phyloP scores from a whole-genome alignment of 2,888 invertebrate species.

The Orchesella flavescens region DNA sequence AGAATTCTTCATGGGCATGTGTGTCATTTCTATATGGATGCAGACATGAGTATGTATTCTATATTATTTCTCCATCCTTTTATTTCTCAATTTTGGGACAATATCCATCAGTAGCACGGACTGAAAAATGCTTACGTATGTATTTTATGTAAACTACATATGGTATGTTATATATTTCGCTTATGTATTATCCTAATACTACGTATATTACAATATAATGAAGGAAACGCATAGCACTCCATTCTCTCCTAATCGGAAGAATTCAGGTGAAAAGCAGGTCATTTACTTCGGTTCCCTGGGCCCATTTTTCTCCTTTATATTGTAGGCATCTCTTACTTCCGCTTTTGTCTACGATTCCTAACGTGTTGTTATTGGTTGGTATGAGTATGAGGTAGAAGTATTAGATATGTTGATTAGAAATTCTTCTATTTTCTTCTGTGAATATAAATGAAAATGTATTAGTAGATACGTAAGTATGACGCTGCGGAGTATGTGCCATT shows the following conservation, averaged over 20 bases:
- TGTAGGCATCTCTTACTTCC: not conserved
- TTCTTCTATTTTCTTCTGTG: constrained; percentile 17
- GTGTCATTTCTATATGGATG: not conserved
- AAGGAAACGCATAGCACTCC: too few species aligned
- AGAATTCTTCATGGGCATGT: not conserved
- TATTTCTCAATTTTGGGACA: not conserved
- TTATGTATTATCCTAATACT: too few species aligned
- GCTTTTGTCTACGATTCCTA: too few species aligned
- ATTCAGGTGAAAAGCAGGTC: constrained; percentile 37
- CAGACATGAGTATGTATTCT: not conserved
- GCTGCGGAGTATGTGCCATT: too few species aligned
- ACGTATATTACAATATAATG: too few species aligned
- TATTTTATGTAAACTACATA: constrained; percentile 1
- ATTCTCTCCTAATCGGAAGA: constrained; percentile 9
- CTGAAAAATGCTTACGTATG: not conserved
- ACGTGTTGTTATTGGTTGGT: too few species aligned
- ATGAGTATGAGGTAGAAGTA: too few species aligned
- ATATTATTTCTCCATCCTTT: not conserved
- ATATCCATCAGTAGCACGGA: not conserved
- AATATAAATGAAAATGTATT: not conserved
- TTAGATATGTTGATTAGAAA: constrained; percentile 13
- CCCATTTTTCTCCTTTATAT: not conserved
- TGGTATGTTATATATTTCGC: too few species aligned
- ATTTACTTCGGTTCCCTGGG: constrained; percentile 25
- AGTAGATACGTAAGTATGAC: too few species aligned